These are phyloP conservation scores for Muscicapa comitata DNA, from an alignment of 2,797 vertebrate species.

Conservation along the genomic window DNA sequence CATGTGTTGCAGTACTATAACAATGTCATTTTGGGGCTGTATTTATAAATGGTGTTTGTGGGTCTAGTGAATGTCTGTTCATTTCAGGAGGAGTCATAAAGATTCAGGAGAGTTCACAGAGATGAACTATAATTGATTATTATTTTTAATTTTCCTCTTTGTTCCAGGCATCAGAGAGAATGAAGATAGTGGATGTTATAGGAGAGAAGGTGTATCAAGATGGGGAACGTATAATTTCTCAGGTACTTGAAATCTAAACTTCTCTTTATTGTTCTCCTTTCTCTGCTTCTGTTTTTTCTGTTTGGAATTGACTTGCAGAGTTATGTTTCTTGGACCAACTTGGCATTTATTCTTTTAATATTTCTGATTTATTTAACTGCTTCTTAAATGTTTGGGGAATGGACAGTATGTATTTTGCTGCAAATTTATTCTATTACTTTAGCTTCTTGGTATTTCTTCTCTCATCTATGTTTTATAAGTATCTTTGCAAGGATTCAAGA, in stretches of 20 bases:
- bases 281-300: not conserved
- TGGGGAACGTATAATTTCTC: slow-evolving; percentile 90
- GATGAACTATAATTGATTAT: not conserved
- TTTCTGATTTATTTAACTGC: not conserved
- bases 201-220: slow-evolving; percentile 88
- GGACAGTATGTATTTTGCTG: not conserved
- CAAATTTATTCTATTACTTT: not conserved
- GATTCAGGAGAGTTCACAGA: not conserved
- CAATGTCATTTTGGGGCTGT: not conserved
- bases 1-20: not conserved
- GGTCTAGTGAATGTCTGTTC: not conserved
- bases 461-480: not conserved
- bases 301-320: not conserved
- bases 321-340: not conserved
- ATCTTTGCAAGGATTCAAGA: not conserved
- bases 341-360: not conserved
- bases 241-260: slow-evolving; percentile 63
- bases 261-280: not conserved
- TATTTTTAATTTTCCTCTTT: not conserved
- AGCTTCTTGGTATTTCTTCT: not conserved
- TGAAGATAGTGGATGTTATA: slow-evolving; percentile 98
- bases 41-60: not conserved
- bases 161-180: slow-evolving; percentile 87
- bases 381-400: not conserved
- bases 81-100: not conserved